phyloP scores from a whole-genome alignment of 2,113 vertebrate species.

The Myrmecophaga tridactyla region DNA sequence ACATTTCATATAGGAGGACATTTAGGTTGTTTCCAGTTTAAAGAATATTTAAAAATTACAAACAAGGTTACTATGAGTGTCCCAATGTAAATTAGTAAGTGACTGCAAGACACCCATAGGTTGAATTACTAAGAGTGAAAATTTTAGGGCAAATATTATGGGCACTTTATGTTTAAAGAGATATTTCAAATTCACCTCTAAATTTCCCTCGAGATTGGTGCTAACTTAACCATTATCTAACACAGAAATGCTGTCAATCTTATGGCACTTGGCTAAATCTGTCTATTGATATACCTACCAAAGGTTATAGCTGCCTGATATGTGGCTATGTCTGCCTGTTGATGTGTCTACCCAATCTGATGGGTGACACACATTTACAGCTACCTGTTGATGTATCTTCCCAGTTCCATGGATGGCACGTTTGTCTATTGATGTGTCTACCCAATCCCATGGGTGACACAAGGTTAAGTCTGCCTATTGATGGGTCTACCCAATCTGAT shows the following conservation, averaged over 20 bases:
- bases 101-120: background rate
- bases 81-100: background rate
- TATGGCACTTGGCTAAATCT: background rate
- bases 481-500: too few species aligned
- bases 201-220: background rate
- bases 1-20: background rate
- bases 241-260: background rate
- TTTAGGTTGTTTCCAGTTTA: background rate
- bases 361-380: background rate
- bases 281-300: background rate
- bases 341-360: background rate
- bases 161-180: background rate
- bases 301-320: too few species aligned
- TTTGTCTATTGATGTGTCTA: background rate
- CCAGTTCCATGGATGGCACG: too few species aligned
- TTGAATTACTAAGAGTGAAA: background rate
- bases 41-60: background rate
- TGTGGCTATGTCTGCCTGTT: background rate
- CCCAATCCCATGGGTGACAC: too few species aligned
- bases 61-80: background rate
- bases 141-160: background rate
- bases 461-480: background rate
- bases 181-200: background rate
- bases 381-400: background rate
- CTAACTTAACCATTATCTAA: background rate